Conservation (phyloP, 2,888 invertebrate genomes). For the Griposia aprilina region DNA sequence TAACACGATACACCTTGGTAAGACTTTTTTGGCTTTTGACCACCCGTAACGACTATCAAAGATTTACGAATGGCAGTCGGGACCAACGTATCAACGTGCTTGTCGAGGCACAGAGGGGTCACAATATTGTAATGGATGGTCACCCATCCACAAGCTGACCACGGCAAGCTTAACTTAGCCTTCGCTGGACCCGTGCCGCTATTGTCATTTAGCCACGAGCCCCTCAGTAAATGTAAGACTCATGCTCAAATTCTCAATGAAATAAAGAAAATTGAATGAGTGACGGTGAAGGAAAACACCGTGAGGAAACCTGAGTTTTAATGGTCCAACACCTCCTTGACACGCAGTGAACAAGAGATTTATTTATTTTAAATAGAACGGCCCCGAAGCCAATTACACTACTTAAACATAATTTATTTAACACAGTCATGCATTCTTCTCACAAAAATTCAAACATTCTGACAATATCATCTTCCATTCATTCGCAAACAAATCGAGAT, state of each 20-base stretch:
- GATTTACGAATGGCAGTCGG: background rate
- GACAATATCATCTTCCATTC: too few relatives aligned
- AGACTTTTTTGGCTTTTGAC: background rate
- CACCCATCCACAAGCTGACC: background rate
- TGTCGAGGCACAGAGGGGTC: background rate
- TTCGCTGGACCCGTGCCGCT: background rate
- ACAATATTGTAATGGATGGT: background rate
- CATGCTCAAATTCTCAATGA: background rate
- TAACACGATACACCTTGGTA: background rate
- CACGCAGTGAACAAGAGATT: background rate
- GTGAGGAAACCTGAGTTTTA: background rate
- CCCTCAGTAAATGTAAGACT: background rate
- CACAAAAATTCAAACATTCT: too few relatives aligned
- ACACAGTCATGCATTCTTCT: too few relatives aligned
- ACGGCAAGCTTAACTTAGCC: background rate
- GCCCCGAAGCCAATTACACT: too few relatives aligned
- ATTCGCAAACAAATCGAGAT: too few relatives aligned
- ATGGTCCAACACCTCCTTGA: too few relatives aligned
- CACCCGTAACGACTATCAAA: background rate
- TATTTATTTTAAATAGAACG: too few relatives aligned
- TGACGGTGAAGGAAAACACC: background rate
- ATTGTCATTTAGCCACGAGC: background rate
- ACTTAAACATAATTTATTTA: too few relatives aligned
- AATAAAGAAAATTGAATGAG: background rate
- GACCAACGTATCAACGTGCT: background rate